These are phyloP conservation scores for Achroia grisella DNA, from an alignment of 1,140 invertebrate genomes.

Conservation along the genomic window DNA sequence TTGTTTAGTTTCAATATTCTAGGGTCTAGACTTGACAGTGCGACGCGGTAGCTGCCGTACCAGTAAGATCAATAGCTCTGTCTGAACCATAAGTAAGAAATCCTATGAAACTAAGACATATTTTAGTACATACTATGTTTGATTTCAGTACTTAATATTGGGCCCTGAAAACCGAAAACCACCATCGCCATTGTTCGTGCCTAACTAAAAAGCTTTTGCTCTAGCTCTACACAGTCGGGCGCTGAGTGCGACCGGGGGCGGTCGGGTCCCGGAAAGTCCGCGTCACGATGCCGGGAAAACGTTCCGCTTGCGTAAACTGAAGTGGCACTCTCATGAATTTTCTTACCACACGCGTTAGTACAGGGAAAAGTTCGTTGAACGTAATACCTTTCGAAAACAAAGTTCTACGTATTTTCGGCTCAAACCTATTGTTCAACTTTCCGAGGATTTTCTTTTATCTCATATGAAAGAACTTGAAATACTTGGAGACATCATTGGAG, in stretches of 20 bases:
- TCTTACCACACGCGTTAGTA: background rate
- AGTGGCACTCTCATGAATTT: slow-evolving; percentile 11
- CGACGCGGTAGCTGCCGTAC: background rate
- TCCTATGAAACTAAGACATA: background rate
- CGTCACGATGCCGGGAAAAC: slow-evolving; percentile 14
- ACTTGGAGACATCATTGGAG: too few species aligned
- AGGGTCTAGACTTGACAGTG: too few species aligned
- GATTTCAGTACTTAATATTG: background rate
- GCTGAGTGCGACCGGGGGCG: slow-evolving; percentile 38
- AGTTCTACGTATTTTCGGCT: too few species aligned
- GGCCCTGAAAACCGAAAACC: slow-evolving; percentile 32
- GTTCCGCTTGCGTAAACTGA: slow-evolving; percentile 15
- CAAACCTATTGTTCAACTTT: too few species aligned
- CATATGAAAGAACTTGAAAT: too few species aligned
- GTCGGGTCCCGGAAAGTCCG: slow-evolving; percentile 19
- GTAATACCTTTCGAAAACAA: too few species aligned
- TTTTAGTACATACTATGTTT: too few species aligned
- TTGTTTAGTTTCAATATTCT: too few species aligned
- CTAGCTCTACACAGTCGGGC: slow-evolving; percentile 43
- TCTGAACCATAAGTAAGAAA: background rate
- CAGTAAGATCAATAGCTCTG: background rate
- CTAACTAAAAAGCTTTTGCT: slow-evolving; percentile 8
- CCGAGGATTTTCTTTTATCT: too few species aligned
- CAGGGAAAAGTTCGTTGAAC: too few species aligned
- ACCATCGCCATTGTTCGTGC: slow-evolving; percentile 4